These are phyloP conservation scores for Vanessa atalanta DNA, from an alignment of 1,140 invertebrate genomes.

Conservation along the genomic window DNA sequence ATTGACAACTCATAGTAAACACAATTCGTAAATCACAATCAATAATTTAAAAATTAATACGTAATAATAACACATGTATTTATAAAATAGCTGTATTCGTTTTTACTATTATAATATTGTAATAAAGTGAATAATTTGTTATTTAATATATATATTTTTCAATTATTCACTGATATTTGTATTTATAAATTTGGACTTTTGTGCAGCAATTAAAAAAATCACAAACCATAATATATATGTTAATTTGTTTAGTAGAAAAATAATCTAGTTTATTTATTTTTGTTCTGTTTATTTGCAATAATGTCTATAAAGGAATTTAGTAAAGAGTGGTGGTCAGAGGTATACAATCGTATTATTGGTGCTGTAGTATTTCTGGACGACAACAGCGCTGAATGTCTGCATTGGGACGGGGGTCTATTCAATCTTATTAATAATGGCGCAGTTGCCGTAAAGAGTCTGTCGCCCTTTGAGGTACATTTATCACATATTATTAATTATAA, in stretches of 20 bases:
- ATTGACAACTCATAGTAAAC: too few relatives aligned
- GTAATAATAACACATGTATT: too few relatives aligned
- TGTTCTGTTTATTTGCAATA: not conserved
- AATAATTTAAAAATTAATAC: too few relatives aligned
- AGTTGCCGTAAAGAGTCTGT: conserved; percentile 82
- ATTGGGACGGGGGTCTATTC: conserved; percentile 84
- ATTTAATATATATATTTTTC: too few relatives aligned
- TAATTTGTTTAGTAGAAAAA: not conserved
- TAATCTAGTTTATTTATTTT: not conserved
- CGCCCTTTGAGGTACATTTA: conserved; percentile 82
- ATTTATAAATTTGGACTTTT: too few relatives aligned
- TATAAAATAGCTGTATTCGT: too few relatives aligned
- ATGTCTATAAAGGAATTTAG: conserved; percentile 68
- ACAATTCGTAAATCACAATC: too few relatives aligned
- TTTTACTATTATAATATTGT: too few relatives aligned
- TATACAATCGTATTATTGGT: conserved; percentile 82
- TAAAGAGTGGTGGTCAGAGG: conserved; percentile 80
- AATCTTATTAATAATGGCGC: conserved; percentile 80
- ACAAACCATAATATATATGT: too few relatives aligned
- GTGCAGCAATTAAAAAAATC: too few relatives aligned
- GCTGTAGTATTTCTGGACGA: conserved; percentile 83
- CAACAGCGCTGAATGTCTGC: conserved; percentile 82
- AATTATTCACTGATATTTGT: too few relatives aligned
- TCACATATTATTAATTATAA: not conserved
- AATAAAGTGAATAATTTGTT: too few relatives aligned